Evolutionary conservation across 2,888 invertebrate species (phyloP).

Genomic region (Abrostola tripartita): DNA sequence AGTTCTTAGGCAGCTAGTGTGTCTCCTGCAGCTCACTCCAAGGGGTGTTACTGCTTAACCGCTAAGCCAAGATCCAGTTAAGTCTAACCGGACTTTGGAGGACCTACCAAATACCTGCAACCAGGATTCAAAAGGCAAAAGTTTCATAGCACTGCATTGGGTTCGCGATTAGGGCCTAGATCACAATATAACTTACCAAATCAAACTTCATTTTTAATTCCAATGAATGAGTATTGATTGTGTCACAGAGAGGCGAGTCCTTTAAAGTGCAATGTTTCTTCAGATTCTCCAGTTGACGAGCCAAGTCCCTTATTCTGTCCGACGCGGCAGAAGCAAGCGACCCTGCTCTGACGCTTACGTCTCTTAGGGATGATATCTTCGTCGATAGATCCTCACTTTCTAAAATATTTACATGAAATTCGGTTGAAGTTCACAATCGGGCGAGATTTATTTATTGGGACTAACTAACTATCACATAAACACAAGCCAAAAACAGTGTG

Average conservation of each 20-base stretch:
- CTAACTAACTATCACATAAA: no score
- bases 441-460: no score
- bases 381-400: constrained; percentile 88
- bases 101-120: no score
- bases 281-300: constrained; percentile 88
- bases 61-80: no score
- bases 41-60: no score
- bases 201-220: constrained; percentile 90
- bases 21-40: no score
- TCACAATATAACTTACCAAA: constrained; percentile 77
- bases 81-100: no score
- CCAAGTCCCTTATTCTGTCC: constrained; percentile 88
- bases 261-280: constrained; percentile 91
- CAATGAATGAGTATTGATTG: constrained; percentile 91
- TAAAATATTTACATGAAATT: constrained; percentile 59
- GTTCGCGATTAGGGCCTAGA: neutral
- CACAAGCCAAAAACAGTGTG: no score
- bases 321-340: constrained; percentile 86
- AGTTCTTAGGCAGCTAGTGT: no score
- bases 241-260: constrained; percentile 93
- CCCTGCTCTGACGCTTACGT: constrained; percentile 87
- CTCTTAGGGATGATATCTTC: constrained; percentile 88
- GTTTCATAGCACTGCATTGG: neutral
- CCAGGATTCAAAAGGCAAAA: no score
- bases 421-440: no score